These are phyloP conservation scores for Cosmia trapezina DNA, from an alignment of 2,888 invertebrate species.

Conservation along the genomic window DNA sequence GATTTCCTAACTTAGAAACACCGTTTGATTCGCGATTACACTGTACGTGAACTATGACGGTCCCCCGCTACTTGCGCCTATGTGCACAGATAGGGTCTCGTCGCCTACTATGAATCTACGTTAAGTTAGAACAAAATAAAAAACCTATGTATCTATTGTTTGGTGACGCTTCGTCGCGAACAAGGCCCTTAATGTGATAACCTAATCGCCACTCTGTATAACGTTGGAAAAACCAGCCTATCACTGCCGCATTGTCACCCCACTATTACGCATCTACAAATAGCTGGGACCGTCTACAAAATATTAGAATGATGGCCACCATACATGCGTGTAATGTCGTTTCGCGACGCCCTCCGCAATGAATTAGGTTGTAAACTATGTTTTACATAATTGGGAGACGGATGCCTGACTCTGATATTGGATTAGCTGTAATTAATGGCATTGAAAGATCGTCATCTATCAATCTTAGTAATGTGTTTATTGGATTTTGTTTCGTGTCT, in stretches of 20 bases:
- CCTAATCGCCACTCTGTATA: no score
- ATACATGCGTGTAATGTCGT: constrained; percentile 49
- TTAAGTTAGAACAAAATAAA: no score
- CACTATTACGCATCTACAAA: constrained; percentile 44
- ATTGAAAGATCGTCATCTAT: neutral
- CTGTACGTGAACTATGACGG: no score
- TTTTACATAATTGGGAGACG: constrained; percentile 53
- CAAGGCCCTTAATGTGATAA: no score
- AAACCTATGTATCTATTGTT: no score
- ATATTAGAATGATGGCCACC: constrained; percentile 57
- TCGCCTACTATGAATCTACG: no score
- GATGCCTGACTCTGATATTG: constrained; percentile 13
- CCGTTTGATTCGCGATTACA: no score
- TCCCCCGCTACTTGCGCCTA: no score
- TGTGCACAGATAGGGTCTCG: no score
- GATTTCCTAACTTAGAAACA: no score
- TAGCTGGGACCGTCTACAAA: constrained; percentile 60
- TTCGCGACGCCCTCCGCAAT: constrained; percentile 45
- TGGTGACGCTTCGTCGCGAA: no score
- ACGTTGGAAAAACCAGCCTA: neutral
- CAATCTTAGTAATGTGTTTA: constrained; percentile 2
- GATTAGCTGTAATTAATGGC: constrained; percentile 33
- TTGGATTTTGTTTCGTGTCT: neutral
- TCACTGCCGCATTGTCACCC: constrained; percentile 14
- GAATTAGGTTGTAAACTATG: constrained; percentile 61